Evolutionary conservation across 2,113 vertebrate species (phyloP).

Genomic region (Glaucidium brasilianum): DNA sequence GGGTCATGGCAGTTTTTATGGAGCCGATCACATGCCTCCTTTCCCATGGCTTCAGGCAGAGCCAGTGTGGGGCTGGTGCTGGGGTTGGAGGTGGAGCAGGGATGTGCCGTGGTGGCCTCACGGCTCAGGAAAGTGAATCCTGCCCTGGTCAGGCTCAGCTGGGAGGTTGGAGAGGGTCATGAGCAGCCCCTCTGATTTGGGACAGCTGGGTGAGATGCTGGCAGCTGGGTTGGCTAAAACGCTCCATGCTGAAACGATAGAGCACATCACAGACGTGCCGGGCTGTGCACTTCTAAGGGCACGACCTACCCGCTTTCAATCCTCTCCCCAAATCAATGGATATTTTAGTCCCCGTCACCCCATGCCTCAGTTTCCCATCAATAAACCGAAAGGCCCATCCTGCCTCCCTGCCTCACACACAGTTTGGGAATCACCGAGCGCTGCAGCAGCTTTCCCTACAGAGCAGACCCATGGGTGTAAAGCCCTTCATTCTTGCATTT

Average conservation of each 20-base stretch:
- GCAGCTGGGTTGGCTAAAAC: background rate
- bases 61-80: background rate
- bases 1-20: fast-evolving
- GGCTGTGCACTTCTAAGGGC: background rate
- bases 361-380: background rate
- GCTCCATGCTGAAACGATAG: fast-evolving
- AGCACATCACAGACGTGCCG: fast-evolving
- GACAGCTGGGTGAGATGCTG: background rate
- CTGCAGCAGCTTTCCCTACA: background rate
- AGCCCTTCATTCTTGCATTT: background rate
- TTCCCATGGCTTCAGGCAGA: background rate
- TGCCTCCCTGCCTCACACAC: background rate
- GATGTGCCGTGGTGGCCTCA: background rate
- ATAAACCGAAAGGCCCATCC: background rate
- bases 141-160: fast-evolving
- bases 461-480: background rate
- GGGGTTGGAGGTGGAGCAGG: fast-evolving
- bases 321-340: background rate
- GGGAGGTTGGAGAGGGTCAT: background rate
- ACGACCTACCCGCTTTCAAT: background rate
- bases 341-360: fast-evolving
- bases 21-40: slow-evolving; percentile 15
- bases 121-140: background rate
- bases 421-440: background rate
- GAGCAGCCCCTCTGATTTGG: background rate